phyloP scores from a whole-genome alignment of 2,797 vertebrate genomes.

The Syndactyla subalaris region DNA sequence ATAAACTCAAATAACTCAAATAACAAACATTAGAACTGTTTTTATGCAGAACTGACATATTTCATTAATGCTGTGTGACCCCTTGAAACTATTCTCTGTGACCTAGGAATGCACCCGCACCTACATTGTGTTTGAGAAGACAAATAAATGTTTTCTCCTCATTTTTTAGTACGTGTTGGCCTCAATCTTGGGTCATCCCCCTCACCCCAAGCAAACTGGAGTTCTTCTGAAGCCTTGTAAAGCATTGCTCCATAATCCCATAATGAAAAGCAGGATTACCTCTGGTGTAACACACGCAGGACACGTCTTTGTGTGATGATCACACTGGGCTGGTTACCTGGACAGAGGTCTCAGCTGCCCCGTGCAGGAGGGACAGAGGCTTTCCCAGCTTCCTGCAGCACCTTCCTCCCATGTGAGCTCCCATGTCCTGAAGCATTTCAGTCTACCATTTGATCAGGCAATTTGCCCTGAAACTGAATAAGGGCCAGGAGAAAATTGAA shows the following conservation, averaged over 20 bases:
- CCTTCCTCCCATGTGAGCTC: not conserved
- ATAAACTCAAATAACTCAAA: not conserved
- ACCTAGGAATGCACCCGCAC: not conserved
- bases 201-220: not conserved
- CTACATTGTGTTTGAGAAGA: not conserved
- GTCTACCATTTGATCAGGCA: not conserved
- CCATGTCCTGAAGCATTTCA: not conserved
- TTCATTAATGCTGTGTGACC: not conserved
- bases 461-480: not conserved
- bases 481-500: not conserved
- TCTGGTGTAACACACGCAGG: not conserved
- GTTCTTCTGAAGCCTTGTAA: not conserved
- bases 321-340: not conserved
- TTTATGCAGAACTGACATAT: not conserved
- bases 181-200: not conserved
- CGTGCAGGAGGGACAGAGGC: not conserved
- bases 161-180: not conserved
- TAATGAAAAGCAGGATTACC: slow-evolving; percentile 30
- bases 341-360: not conserved
- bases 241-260: not conserved
- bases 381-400: not conserved
- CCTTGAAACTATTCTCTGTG: not conserved
- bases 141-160: not conserved
- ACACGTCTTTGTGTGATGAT: not conserved
- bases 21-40: not conserved